A percentile compares a stretch with the other conserved stretches of the same genome.
phyloP scores from a whole-genome alignment of 2,888 invertebrate genomes.

The Trachelus stipa region DNA sequence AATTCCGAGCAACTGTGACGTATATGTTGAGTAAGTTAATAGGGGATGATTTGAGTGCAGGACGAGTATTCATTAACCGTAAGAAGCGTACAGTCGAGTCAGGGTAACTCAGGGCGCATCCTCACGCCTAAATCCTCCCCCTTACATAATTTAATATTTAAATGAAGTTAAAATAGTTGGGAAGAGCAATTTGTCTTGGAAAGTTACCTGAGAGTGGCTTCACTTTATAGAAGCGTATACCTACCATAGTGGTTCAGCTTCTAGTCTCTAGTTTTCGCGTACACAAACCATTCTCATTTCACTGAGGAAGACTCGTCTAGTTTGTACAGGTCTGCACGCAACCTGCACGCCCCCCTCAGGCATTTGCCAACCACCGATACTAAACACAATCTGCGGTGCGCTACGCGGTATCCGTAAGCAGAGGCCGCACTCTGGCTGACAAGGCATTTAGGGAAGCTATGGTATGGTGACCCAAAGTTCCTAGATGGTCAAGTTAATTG shows the following conservation, averaged over 20 bases:
- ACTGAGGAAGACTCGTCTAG: neutral
- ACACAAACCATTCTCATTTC: neutral
- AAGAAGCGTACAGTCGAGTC: neutral
- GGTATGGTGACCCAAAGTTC: neutral
- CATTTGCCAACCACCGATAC: constrained; percentile 3
- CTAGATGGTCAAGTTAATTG: neutral
- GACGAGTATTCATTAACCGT: neutral
- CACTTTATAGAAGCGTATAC: neutral
- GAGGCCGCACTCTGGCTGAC: neutral
- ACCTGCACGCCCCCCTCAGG: neutral
- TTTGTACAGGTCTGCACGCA: neutral
- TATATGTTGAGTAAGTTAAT: neutral
- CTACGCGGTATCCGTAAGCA: neutral
- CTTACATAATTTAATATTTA: constrained; percentile 57
- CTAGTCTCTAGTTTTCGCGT: neutral
- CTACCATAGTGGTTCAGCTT: neutral
- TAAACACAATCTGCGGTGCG: neutral
- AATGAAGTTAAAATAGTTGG: constrained; percentile 60
- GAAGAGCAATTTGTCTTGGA: constrained; percentile 59
- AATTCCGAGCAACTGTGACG: neutral
- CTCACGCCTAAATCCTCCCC: constrained; percentile 28
- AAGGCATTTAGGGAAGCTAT: neutral
- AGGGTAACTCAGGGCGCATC: neutral
- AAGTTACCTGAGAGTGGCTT: constrained; percentile 33
- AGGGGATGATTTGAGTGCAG: neutral